phyloP scores from a whole-genome alignment of 1,140 invertebrate species.

The Diuraphis noxia region DNA sequence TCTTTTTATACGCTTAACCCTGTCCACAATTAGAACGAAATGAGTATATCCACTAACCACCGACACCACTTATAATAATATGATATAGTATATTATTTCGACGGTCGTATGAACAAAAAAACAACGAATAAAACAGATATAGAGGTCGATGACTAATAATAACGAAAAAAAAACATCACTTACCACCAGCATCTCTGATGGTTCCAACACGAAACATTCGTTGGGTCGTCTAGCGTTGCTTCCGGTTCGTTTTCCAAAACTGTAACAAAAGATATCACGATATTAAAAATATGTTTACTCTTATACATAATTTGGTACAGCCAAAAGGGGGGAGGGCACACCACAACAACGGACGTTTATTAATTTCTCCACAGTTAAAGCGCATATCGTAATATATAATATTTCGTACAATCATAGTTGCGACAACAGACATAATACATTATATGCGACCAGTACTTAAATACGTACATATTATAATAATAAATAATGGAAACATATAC shows the following conservation, averaged over 20 bases:
- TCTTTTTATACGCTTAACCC: not conserved
- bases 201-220: constrained; percentile 83
- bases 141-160: constrained; percentile 25
- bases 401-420: not conserved
- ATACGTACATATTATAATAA: not conserved
- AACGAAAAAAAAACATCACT: constrained; percentile 59
- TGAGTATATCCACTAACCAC: not conserved
- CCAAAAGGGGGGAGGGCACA: not conserved
- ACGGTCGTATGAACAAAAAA: not conserved
- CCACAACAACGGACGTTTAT: not conserved
- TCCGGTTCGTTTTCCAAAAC: constrained; percentile 80
- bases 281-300: not conserved
- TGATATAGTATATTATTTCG: not conserved
- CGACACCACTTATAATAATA: not conserved
- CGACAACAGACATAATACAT: not conserved
- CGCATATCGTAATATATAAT: not conserved
- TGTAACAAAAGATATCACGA: constrained; percentile 62
- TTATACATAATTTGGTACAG: not conserved
- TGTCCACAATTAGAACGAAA: not conserved
- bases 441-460: not conserved
- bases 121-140: not conserved
- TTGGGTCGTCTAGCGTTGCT: constrained; percentile 74
- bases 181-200: constrained; percentile 87
- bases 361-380: not conserved
- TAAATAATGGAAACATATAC: not conserved